Base-by-base conservation (phyloP, 2,888 invertebrate species). In the Pandemis corylana region DNA sequence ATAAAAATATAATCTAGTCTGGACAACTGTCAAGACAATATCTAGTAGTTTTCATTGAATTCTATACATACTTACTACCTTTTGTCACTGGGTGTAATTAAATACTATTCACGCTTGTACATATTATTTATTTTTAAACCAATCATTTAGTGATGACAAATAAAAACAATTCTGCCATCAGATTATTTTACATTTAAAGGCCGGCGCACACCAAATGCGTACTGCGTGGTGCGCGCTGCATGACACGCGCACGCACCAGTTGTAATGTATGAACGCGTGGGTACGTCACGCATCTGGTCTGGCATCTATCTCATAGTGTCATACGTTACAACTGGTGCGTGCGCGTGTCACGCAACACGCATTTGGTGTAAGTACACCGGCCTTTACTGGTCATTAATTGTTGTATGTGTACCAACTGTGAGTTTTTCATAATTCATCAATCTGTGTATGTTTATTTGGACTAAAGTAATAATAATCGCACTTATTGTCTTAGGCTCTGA, bases 131-230 rank as follows among this genome's bases (percentile, higher is more conserved):
- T 28, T 59, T 59, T 12, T 1, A 59, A 53, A 56, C 20, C 56
- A 56, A 56, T 20, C 56, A 56, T 56, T 56, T 56, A 56, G 4
- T 20, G 56, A 20, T 46, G 15, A 44, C 44, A 44, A 63, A 63
- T 63, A 63, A 63, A 46, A 64, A 20, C 28, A 46, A 46, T 12
- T 20, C 15, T 53, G 28, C 56, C 67, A 61, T 20, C 66, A 65
- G 53, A 73, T 67, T 76, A 28, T 74, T 59, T 72, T 28, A 51
- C 15, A 15, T 51, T n/a, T n/a, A n/a, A n/a, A n/a, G n/a, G n/a
- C n/a, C n/a, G n/a, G n/a, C n/a, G n/a, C n/a, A n/a, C n/a, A n/a
- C n/a, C n/a, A n/a, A n/a, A n/a, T n/a, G n/a, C n/a, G n/a, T n/a
- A n/a, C n/a, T n/a, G n/a, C n/a, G n/a, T n/a, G 20, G 20, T 20